These are phyloP conservation scores for Gila robusta DNA, from an alignment of 2,797 vertebrate species.

Conservation along the genomic window DNA sequence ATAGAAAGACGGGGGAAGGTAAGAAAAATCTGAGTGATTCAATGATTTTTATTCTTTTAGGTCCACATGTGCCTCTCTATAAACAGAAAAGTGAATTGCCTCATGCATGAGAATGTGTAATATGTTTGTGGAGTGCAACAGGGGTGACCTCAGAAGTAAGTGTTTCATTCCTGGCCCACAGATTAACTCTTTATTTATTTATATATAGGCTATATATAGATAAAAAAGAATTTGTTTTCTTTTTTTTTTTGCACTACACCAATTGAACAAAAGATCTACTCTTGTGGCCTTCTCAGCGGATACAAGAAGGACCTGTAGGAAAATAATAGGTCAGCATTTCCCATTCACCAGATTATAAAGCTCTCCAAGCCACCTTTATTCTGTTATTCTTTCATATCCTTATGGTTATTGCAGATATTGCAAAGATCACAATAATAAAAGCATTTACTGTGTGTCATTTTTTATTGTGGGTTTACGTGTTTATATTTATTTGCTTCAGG, in stretches of 20 bases:
- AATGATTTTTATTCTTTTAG: conserved; percentile 73
- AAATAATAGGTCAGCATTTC: conserved; percentile 46
- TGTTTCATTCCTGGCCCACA: conserved; percentile 58
- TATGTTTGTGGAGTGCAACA: conserved; percentile 73
- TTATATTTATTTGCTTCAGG: conserved; percentile 8
- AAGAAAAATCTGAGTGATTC: conserved; percentile 56
- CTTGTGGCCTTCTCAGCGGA: conserved; percentile 32
- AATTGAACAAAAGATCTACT: conserved; percentile 44
- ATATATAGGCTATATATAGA: not conserved
- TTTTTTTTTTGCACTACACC: conserved; percentile 30
- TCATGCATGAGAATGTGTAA: conserved; percentile 81
- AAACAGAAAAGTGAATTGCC: conserved; percentile 62
- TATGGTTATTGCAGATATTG: conserved; percentile 16
- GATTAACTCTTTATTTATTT: conserved; percentile 55
- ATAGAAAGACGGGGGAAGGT: conserved; percentile 7
- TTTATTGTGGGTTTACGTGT: not conserved
- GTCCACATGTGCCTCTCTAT: conserved; percentile 73
- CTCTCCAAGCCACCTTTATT: conserved; percentile 22
- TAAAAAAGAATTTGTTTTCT: not conserved
- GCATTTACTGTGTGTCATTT: conserved; percentile 31
- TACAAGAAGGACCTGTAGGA: conserved; percentile 15
- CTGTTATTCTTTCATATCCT: conserved; percentile 12
- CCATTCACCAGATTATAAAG: conserved; percentile 27
- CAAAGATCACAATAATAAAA: conserved; percentile 3
- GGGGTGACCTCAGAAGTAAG: conserved; percentile 69